Conservation (phyloP, 2,113 vertebrate species). For the Tyto alba region DNA sequence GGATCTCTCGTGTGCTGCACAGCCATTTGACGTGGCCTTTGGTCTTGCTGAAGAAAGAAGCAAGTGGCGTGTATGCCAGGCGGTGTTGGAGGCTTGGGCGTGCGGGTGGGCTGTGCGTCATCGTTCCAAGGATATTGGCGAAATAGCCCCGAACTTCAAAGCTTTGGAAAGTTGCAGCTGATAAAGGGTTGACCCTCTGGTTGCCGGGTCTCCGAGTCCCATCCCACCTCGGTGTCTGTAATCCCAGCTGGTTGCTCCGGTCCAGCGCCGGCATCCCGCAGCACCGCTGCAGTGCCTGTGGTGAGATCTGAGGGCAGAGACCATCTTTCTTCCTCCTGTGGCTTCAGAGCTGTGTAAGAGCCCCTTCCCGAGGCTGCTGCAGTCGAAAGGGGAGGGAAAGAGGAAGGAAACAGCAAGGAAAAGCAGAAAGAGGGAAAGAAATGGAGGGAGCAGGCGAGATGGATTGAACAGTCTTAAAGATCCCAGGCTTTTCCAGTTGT, state of each 20-base stretch:
- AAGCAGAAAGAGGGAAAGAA: background rate
- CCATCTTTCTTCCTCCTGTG: background rate
- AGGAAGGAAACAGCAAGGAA: background rate
- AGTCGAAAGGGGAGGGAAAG: background rate
- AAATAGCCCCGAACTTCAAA: background rate
- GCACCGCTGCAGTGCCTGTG: background rate
- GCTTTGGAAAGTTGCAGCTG: background rate
- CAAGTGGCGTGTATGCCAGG: background rate
- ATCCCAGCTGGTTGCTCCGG: background rate
- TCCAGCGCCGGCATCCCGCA: accelerated
- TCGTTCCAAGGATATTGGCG: background rate
- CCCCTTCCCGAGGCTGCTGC: background rate
- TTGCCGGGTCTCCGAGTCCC: background rate
- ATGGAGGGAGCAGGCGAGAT: accelerated
- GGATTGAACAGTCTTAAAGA: background rate
- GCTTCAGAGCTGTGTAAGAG: background rate
- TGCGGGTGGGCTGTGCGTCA: accelerated
- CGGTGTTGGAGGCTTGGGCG: background rate
- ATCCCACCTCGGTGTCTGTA: accelerated
- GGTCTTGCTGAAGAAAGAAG: background rate
- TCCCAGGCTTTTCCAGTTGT: constrained; percentile 3
- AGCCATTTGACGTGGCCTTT: background rate
- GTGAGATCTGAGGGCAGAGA: background rate
- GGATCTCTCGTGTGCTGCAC: background rate
- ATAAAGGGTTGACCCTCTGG: background rate